Percentiles rank a stretch among this genome's conserved stretches.
phyloP scores from a whole-genome alignment of 2,888 invertebrate genomes.

The Pherbina coryleti region DNA sequence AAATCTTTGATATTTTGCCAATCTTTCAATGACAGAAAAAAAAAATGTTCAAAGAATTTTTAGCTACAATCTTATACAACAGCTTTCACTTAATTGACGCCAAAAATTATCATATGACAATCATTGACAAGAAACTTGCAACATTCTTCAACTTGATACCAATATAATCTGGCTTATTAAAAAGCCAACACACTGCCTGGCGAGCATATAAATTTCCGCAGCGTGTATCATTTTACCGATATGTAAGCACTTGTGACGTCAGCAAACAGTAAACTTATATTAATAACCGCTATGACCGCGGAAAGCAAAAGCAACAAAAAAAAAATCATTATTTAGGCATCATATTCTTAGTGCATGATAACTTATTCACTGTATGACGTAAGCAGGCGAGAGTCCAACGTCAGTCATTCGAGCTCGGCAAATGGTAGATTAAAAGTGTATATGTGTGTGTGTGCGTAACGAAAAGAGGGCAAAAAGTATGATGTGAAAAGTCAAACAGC shows the following conservation, averaged over 20 bases:
- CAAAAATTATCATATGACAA: not conserved
- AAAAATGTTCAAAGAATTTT: too few species aligned
- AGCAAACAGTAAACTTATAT: constrained; percentile 17
- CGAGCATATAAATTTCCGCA: not conserved
- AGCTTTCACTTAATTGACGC: not conserved
- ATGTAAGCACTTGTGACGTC: constrained; percentile 43
- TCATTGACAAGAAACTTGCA: too few species aligned
- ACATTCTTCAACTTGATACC: too few species aligned
- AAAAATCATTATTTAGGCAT: constrained; percentile 12
- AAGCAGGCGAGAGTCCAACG: constrained; percentile 36
- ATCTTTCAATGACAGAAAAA: too few species aligned
- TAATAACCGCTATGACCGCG: not conserved
- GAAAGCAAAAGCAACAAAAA: constrained; percentile 27
- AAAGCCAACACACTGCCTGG: not conserved
- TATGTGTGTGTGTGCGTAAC: too few species aligned
- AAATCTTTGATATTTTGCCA: too few species aligned
- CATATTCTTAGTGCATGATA: constrained; percentile 25
- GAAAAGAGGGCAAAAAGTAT: not conserved
- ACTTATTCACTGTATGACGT: constrained; percentile 42
- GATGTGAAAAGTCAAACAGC: too few species aligned
- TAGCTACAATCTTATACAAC: not conserved
- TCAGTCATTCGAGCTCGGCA: constrained; percentile 17
- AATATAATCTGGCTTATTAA: not conserved
- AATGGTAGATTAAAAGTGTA: not conserved
- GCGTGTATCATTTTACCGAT: not conserved